These are phyloP conservation scores for Masnerella sp. DNA, from an alignment of 2,888 invertebrate genomes.

Conservation along the genomic window DNA sequence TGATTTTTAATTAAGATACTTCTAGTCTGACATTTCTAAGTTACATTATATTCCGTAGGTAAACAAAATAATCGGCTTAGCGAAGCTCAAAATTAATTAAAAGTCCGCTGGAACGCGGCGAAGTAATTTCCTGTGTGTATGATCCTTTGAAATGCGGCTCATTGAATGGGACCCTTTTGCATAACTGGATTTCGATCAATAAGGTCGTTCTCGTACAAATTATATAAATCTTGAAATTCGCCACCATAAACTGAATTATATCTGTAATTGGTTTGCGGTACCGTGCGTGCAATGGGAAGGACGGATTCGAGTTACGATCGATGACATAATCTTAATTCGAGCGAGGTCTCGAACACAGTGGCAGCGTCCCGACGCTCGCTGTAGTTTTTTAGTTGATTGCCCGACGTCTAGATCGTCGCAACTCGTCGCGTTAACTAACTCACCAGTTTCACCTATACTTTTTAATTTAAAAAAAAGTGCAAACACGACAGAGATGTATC, in stretches of 20 bases:
- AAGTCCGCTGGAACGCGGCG: neutral
- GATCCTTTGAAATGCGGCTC: constrained; percentile 13
- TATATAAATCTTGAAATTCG: constrained; percentile 41
- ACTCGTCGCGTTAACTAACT: constrained; percentile 21
- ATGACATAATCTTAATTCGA: constrained; percentile 60
- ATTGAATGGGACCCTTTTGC: constrained; percentile 16
- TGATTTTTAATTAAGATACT: constrained; percentile 7
- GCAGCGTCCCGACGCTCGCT: constrained; percentile 53
- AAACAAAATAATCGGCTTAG: constrained; percentile 17
- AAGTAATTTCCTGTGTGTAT: constrained; percentile 14
- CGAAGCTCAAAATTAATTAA: constrained; percentile 17
- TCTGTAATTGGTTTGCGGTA: constrained; percentile 32
- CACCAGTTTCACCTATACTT: neutral
- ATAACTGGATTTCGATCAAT: constrained; percentile 19
- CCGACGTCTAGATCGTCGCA: constrained; percentile 60
- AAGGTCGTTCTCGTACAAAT: neutral
- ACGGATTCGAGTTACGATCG: constrained; percentile 52
- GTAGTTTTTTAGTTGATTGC: constrained; percentile 62
- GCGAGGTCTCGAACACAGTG: constrained; percentile 52
- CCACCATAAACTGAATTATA: constrained; percentile 33
- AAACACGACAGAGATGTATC: neutral
- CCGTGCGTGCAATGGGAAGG: constrained; percentile 27
- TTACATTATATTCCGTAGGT: neutral
- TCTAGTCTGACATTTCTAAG: neutral
- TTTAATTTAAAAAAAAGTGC: neutral